Percentiles rank a stretch among this genome's conserved stretches.
Evolutionary conservation across 2,113 vertebrate species (phyloP).

Genomic region (Hyperoodon ampullatus): DNA sequence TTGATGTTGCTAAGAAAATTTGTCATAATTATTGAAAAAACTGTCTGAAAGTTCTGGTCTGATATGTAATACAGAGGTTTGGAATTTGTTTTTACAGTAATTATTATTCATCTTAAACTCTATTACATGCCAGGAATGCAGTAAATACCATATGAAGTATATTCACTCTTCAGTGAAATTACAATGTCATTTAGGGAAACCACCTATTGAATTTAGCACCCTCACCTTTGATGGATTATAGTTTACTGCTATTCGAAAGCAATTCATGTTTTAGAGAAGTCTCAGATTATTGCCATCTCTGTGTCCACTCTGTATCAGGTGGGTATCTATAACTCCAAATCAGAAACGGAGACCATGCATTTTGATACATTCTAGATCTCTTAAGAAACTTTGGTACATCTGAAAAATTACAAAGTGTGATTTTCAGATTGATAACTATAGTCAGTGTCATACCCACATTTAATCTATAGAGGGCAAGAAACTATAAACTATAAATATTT

Average conservation of each 20-base stretch:
- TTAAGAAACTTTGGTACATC: neutral
- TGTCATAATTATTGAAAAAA: neutral
- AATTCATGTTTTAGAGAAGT: neutral
- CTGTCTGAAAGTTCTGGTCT: neutral
- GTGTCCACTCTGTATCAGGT: neutral
- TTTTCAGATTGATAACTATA: neutral
- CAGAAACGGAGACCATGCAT: neutral
- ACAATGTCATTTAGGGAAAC: neutral
- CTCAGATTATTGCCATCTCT: neutral
- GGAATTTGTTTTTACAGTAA: conserved; percentile 5
- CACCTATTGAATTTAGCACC: neutral
- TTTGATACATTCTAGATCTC: neutral
- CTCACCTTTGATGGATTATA: neutral
- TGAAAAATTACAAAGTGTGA: neutral
- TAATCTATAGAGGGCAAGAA: neutral
- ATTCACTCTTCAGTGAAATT: conserved; percentile 4
- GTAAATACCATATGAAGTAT: neutral
- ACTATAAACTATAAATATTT: neutral
- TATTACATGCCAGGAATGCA: neutral
- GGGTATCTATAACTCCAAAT: neutral
- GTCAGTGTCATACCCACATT: neutral
- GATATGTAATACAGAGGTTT: neutral
- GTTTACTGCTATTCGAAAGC: neutral
- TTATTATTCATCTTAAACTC: neutral
- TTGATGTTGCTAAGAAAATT: neutral